A percentile compares a stretch with the other conserved stretches of the same genome.
These are phyloP conservation scores for Leptopterna dolabrata DNA, from an alignment of 2,888 invertebrate species.

Conservation along the genomic window DNA sequence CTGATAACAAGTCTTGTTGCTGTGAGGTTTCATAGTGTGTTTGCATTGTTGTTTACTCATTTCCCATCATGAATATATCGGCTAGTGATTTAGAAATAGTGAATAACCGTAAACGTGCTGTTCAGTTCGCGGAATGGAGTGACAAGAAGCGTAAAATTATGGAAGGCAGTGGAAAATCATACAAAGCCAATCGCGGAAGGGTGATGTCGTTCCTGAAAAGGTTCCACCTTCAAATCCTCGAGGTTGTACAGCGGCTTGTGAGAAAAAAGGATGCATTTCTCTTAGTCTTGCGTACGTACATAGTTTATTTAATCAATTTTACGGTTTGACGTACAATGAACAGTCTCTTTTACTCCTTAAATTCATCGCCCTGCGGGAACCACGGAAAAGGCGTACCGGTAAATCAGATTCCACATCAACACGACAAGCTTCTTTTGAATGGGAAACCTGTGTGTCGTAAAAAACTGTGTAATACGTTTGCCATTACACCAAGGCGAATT, in stretches of 20 bases:
- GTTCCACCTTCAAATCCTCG: too few relatives aligned
- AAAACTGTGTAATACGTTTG: background rate
- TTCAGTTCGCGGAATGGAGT: background rate
- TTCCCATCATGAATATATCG: background rate
- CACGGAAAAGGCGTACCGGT: background rate
- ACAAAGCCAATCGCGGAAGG: constrained; percentile 8
- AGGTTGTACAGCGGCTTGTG: too few relatives aligned
- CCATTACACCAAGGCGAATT: background rate
- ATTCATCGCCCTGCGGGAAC: background rate
- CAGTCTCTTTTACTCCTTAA: background rate
- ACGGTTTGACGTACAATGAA: too few relatives aligned
- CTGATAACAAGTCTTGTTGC: background rate
- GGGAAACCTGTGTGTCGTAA: constrained; percentile 26
- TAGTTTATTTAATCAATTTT: too few relatives aligned
- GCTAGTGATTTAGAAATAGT: constrained; percentile 1
- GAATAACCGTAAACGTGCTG: background rate
- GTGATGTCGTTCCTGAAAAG: too few relatives aligned
- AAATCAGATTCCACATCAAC: background rate
- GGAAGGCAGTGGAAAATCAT: background rate
- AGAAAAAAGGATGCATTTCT: too few relatives aligned
- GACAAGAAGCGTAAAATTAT: background rate
- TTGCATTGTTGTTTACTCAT: background rate
- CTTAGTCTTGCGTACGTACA: too few relatives aligned
- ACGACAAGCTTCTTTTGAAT: background rate
- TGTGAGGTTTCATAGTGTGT: background rate